phyloP scores from a whole-genome alignment of 2,797 vertebrate species.

The Enoplosus armatus region DNA sequence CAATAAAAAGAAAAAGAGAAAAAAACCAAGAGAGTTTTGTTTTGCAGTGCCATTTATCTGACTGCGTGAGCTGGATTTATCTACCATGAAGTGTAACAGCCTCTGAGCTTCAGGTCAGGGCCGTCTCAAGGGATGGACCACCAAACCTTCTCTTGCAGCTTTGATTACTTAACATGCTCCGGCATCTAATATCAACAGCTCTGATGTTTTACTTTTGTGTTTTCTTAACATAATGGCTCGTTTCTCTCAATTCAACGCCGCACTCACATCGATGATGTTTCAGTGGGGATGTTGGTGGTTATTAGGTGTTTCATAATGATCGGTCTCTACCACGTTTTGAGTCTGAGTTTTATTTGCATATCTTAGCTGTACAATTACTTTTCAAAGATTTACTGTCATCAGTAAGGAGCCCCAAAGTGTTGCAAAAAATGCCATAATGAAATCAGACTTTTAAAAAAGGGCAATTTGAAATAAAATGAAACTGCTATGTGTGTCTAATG shows the following conservation, averaged over 20 bases:
- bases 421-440: too few species aligned
- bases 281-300: neutral
- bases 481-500: too few species aligned
- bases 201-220: neutral
- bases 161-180: constrained; percentile 1
- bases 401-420: neutral
- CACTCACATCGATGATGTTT: neutral
- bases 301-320: neutral
- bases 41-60: constrained; percentile 50
- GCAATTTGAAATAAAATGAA: neutral
- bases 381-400: neutral
- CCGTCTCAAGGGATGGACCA: neutral
- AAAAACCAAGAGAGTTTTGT: constrained; percentile 24
- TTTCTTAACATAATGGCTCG: neutral
- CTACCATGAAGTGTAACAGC: constrained; percentile 35
- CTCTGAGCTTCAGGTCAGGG: constrained; percentile 34
- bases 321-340: accelerated
- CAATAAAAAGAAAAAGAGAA: constrained; percentile 50
- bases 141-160: constrained; percentile 1
- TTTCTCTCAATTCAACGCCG: neutral
- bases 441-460: neutral
- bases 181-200: neutral
- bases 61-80: constrained; percentile 53
- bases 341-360: neutral
- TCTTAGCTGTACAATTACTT: neutral